Percentiles rank a stretch among this genome's conserved stretches.
These are phyloP conservation scores for Lophura nycthemera DNA, from an alignment of 2,113 vertebrate genomes.

Conservation along the genomic window DNA sequence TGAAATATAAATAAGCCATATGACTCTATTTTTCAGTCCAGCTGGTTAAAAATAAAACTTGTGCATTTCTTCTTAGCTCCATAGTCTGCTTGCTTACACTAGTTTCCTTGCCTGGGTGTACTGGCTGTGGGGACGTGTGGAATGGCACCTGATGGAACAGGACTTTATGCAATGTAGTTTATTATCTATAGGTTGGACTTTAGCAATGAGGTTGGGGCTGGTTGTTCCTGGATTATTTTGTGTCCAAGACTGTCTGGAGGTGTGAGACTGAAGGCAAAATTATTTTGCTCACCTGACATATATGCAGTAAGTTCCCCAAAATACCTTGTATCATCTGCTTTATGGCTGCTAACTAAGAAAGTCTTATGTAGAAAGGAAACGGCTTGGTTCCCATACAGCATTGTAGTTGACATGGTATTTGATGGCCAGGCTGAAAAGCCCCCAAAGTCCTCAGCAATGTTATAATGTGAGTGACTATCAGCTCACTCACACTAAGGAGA, in stretches of 20 bases:
- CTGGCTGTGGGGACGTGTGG: not conserved
- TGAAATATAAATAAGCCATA: constrained; percentile 70
- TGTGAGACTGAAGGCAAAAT: not conserved
- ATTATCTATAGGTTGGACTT: not conserved
- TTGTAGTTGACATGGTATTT: not conserved
- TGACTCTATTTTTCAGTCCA: constrained; percentile 53
- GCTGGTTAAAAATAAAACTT: constrained; percentile 65
- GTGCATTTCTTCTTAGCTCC: not conserved
- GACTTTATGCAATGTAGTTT: accelerated
- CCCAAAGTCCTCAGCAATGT: not conserved
- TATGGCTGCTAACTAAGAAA: not conserved
- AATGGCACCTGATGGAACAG: not conserved
- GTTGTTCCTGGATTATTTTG: not conserved
- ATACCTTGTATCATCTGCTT: not conserved
- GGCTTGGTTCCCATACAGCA: not conserved
- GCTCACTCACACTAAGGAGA: not conserved
- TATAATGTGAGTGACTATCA: not conserved
- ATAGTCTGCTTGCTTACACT: not conserved
- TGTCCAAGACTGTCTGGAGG: not conserved
- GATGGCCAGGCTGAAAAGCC: not conserved
- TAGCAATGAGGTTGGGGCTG: not conserved
- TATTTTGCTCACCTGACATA: not conserved
- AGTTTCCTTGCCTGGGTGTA: not conserved
- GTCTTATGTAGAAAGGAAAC: not conserved
- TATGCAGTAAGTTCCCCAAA: not conserved